Percentiles rank a stretch among this genome's conserved stretches.
Evolutionary conservation across 2,888 invertebrate genomes (phyloP).

Genomic region (Cepaea hortensis): DNA sequence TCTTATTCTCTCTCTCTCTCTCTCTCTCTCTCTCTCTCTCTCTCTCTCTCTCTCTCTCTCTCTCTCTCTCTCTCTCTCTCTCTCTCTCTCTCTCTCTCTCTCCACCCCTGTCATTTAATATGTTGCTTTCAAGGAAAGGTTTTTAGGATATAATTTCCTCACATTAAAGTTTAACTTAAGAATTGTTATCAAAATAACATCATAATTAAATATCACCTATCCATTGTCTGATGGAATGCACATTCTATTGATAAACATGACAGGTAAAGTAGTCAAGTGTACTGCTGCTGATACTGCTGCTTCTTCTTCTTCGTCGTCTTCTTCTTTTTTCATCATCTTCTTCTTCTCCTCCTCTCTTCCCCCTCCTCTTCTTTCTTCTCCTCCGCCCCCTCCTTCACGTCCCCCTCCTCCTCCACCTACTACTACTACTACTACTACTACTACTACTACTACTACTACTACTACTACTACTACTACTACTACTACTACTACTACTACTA

Average conservation of each 20-base stretch:
- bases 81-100: background rate
- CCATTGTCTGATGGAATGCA: too few relatives aligned
- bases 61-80: constrained; percentile 8
- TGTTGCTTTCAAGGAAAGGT: too few relatives aligned
- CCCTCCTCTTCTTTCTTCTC: background rate
- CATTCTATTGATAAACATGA: too few relatives aligned
- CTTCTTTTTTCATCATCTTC: background rate
- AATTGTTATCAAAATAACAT: too few relatives aligned
- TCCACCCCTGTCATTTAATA: background rate
- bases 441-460: background rate
- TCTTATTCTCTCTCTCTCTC: too few relatives aligned
- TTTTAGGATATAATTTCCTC: too few relatives aligned
- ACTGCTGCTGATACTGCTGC: too few relatives aligned
- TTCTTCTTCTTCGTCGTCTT: background rate
- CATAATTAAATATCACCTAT: too few relatives aligned
- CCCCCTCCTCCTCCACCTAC: too few relatives aligned
- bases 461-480: background rate
- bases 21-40: too few relatives aligned
- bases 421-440: background rate
- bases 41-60: background rate
- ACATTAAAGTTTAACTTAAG: too few relatives aligned
- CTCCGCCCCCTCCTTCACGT: background rate
- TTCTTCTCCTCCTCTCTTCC: background rate
- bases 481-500: background rate
- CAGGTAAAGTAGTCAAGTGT: too few relatives aligned